A percentile compares a stretch with the other conserved stretches of the same genome.
Conservation (phyloP, 1,140 invertebrate species). For the Antheraea pernyi region DNA sequence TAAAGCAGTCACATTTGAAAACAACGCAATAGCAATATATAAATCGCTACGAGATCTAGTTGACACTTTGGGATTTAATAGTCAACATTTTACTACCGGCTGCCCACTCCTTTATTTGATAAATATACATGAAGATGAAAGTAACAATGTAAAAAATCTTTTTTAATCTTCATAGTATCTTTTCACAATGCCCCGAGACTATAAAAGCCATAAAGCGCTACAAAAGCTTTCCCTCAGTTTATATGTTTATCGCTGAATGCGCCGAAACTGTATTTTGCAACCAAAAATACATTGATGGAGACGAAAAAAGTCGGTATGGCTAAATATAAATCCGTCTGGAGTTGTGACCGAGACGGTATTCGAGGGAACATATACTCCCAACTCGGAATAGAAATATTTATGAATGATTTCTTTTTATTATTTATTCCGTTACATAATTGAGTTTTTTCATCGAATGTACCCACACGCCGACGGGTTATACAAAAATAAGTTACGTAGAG, state of each 20-base stretch:
- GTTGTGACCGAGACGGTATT: conserved; percentile 22
- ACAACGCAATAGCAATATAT: not conserved
- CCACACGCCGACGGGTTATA: not conserved
- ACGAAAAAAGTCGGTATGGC: conserved; percentile 32
- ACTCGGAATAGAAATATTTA: not conserved
- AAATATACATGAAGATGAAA: not conserved
- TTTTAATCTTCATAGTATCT: not conserved
- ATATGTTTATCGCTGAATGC: conserved; percentile 6
- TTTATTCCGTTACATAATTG: not conserved
- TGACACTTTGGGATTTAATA: not conserved
- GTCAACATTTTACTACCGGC: not conserved
- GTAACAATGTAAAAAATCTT: not conserved
- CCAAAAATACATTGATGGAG: conserved; percentile 41
- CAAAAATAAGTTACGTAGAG: conserved; percentile 1
- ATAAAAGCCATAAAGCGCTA: not conserved
- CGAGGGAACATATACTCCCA: conserved; percentile 20
- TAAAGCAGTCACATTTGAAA: too few relatives aligned
- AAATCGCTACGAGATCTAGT: not conserved
- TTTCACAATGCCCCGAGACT: not conserved
- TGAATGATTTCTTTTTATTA: conserved; percentile 5
- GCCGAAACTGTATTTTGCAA: conserved; percentile 36
- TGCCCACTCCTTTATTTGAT: conserved; percentile 1
- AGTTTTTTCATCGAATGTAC: not conserved
- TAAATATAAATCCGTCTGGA: conserved; percentile 44
- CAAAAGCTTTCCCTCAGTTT: not conserved